A percentile compares a stretch with the other conserved stretches of the same genome.
These are phyloP conservation scores for Numenius phaeopus DNA, from an alignment of 2,797 vertebrate genomes.

Conservation along the genomic window DNA sequence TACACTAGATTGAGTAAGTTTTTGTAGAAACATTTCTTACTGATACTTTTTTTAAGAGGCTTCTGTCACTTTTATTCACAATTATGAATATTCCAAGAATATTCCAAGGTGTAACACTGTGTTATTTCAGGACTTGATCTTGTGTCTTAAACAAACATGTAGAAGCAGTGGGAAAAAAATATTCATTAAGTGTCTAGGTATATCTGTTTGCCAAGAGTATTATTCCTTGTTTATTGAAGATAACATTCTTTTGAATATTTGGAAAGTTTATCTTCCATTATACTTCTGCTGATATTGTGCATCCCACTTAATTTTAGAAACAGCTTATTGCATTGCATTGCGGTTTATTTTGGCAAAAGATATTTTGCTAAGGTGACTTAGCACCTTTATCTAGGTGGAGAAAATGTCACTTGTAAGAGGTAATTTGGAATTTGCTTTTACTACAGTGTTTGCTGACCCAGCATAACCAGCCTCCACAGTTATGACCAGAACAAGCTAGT, in stretches of 20 bases:
- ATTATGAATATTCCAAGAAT: background rate
- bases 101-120: background rate
- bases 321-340: background rate
- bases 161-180: background rate
- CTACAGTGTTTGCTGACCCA: background rate
- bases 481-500: background rate
- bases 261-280: background rate
- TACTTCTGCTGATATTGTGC: background rate
- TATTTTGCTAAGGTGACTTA: background rate
- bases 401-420: background rate
- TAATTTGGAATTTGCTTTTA: background rate
- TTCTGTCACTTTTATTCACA: background rate
- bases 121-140: background rate
- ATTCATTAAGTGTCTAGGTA: background rate
- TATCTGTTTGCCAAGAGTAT: background rate
- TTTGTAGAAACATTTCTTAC: background rate
- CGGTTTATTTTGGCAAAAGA: background rate
- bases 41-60: background rate
- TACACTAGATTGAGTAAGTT: background rate
- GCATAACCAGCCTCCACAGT: accelerated
- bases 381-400: background rate
- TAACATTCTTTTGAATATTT: background rate
- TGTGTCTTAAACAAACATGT: background rate
- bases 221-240: background rate
- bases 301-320: background rate